Evolutionary conservation across 2,888 invertebrate species (phyloP), one percentile per base, ranked within the genome.

Genomic region (Bruchidius siliquastri): DNA sequence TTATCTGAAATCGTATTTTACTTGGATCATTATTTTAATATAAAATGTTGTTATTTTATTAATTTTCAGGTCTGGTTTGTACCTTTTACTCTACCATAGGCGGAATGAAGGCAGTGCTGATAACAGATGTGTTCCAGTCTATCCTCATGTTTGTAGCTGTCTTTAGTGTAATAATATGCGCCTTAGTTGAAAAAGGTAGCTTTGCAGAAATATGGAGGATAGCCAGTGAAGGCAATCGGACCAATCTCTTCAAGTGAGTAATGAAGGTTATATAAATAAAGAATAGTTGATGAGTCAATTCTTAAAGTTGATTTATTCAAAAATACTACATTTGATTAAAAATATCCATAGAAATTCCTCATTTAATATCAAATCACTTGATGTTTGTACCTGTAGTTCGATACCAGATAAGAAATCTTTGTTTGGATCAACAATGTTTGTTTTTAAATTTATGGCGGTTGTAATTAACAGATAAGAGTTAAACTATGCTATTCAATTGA

Each of bases 101-200:
- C 21, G 96, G 96, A 66, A 96, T 96, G 91, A 96, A 96, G 85
- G 96, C 96, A 2, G 96, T 96, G 0, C 86, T 96, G 71, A 91
- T 96, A 80, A 96, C 96, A 0, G 96, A 96, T 83, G 91, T 96
- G 0, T 92, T 96, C 79, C 94, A 95, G 85, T 94, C 95, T 0
- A 75, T 93, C 0, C 88, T 97, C 2, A 97, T 97, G 96, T 96
- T 94, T 83, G 91, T 89, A 1, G 93, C 96, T 0, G 90, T 96
- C 13, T 92, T 93, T 80, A 91, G 93, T 81, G 90, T 97, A 0
- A 93, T 96, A 22, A 90, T 93, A 73, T 92, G 91, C 78, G 94
- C 94, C 2, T 88, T 90, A 0, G 85, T 92, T 22, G 90, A 92
- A 80, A 88, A 91, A 2, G 95, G 93, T 20, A 92, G 95, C 10